phyloP scores from a whole-genome alignment of 2,113 vertebrate species.

The Mustela nigripes region DNA sequence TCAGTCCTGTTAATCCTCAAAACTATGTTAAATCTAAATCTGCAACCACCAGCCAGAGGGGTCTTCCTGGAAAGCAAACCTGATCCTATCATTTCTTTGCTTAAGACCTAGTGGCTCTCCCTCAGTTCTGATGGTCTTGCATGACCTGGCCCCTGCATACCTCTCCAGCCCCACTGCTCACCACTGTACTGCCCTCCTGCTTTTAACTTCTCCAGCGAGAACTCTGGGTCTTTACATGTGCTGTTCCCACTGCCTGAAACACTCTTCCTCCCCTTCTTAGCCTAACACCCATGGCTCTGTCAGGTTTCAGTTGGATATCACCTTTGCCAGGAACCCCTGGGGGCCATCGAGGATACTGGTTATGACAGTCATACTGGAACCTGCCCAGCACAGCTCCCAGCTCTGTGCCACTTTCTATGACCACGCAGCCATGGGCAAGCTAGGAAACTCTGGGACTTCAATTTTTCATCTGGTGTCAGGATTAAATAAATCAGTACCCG shows the following conservation, averaged over 20 bases:
- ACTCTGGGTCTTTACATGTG: background rate
- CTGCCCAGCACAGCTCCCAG: background rate
- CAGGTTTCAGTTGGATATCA: background rate
- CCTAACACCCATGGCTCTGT: background rate
- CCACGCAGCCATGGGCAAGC: background rate
- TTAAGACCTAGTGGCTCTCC: background rate
- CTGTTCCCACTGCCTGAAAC: background rate
- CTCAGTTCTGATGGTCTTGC: background rate
- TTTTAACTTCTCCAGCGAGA: background rate
- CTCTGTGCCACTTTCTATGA: background rate
- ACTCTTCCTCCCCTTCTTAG: background rate
- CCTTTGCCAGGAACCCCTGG: background rate
- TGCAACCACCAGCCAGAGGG: background rate
- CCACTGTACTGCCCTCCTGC: background rate
- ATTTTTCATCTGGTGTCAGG: background rate
- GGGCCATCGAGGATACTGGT: rapidly evolving
- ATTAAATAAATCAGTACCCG: background rate
- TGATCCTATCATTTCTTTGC: background rate
- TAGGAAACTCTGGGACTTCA: background rate
- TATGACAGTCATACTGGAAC: background rate
- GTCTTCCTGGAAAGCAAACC: constrained; percentile 15
- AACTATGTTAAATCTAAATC: constrained; percentile 9
- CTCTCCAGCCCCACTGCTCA: background rate
- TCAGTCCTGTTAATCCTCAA: background rate
- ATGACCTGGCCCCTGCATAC: background rate